These are phyloP conservation scores for Mamestra configurata DNA, from an alignment of 1,140 invertebrate species.

Conservation along the genomic window DNA sequence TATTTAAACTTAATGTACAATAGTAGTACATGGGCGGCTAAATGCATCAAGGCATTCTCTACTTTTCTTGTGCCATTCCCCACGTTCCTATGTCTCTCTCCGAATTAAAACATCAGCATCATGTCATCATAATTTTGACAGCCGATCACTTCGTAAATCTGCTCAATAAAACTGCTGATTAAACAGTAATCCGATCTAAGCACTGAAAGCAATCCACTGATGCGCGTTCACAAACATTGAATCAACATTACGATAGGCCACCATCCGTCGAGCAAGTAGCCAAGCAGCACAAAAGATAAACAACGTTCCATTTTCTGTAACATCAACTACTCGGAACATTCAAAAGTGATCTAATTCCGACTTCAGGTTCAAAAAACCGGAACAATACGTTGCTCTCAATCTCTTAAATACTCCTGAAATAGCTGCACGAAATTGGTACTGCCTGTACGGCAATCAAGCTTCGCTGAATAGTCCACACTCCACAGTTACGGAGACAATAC, in stretches of 20 bases:
- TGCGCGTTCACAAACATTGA: neutral
- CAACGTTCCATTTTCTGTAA: slow-evolving; percentile 6
- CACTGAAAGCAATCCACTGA: neutral
- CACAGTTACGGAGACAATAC: slow-evolving; percentile 36
- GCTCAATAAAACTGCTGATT: neutral
- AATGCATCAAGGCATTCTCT: no score
- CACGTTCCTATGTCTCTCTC: no score
- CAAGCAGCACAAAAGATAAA: slow-evolving; percentile 22
- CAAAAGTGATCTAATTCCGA: slow-evolving; percentile 21
- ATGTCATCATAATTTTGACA: no score
- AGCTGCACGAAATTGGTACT: slow-evolving; percentile 1
- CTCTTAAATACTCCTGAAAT: slow-evolving; percentile 11
- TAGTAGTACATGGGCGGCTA: no score
- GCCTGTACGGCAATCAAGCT: neutral
- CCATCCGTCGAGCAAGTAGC: neutral
- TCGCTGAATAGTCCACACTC: neutral
- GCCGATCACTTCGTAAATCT: no score
- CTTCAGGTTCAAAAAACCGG: slow-evolving; percentile 20
- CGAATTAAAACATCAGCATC: no score
- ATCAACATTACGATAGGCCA: neutral
- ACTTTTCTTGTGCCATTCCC: no score
- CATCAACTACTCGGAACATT: slow-evolving; percentile 3
- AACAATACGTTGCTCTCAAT: slow-evolving; percentile 17
- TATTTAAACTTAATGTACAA: no score
- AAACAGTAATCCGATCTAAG: neutral